These are phyloP conservation scores for Atherinosoma microstoma DNA, from an alignment of 2,797 vertebrate species.

Conservation along the genomic window DNA sequence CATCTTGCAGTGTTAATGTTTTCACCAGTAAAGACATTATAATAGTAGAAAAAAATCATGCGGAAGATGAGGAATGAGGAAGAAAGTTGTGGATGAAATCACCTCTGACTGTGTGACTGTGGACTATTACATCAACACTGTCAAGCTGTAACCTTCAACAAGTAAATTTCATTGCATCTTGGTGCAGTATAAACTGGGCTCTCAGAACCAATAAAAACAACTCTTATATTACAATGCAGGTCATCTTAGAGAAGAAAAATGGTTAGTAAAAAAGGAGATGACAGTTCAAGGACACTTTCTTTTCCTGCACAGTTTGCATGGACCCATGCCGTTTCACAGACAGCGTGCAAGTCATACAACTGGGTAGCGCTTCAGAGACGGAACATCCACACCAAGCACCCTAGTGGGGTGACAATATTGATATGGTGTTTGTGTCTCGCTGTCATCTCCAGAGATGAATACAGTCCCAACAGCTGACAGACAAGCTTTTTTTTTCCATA, in stretches of 20 bases:
- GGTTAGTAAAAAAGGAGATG: conserved; percentile 48
- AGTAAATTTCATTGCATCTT: conserved; percentile 46
- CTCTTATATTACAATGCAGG: conserved; percentile 15
- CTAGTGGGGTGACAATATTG: conserved; percentile 62
- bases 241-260: conserved; percentile 47
- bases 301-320: conserved; percentile 46
- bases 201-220: conserved; percentile 41
- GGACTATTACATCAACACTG: conserved; percentile 22
- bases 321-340: conserved; percentile 49
- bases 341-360: conserved; percentile 53
- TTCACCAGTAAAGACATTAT: not conserved
- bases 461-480: conserved; percentile 67
- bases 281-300: conserved; percentile 68
- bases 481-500: conserved; percentile 49
- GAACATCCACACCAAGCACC: conserved; percentile 58
- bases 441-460: conserved; percentile 67
- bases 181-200: conserved; percentile 30
- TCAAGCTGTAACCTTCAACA: conserved; percentile 43
- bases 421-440: conserved; percentile 65
- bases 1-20: conserved; percentile 4
- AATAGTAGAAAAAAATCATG: not conserved
- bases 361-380: conserved; percentile 59
- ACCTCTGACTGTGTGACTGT: conserved; percentile 7
- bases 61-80: not conserved
- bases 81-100: conserved; percentile 10